Percentiles rank a stretch among this genome's conserved stretches.
Evolutionary conservation across 2,888 invertebrate genomes (phyloP).

Genomic region (Himalopsyche anomala): DNA sequence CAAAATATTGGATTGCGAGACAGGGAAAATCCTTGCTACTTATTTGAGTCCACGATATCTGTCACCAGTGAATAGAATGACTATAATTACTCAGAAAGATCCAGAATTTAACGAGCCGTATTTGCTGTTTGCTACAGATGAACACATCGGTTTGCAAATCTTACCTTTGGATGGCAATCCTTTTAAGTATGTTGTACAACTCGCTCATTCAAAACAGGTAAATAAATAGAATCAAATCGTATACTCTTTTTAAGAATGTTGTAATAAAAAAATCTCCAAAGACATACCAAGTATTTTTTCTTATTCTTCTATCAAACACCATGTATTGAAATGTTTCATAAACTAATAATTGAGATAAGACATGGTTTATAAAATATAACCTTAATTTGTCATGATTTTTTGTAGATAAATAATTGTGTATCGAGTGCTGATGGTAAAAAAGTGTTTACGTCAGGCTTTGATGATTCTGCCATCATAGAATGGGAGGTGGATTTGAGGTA

Average conservation of each 20-base stretch:
- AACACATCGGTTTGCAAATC: conserved; percentile 82
- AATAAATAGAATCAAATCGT: conserved; percentile 47
- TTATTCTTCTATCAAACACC: too few species aligned
- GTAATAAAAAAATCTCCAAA: neutral
- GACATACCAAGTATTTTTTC: neutral
- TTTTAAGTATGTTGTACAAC: conserved; percentile 79
- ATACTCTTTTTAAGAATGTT: neutral
- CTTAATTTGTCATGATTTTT: neutral
- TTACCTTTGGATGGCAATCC: conserved; percentile 87
- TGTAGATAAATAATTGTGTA: conserved; percentile 51
- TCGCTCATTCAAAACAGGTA: conserved; percentile 83
- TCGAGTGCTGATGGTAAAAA: conserved; percentile 71
- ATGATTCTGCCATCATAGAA: conserved; percentile 76
- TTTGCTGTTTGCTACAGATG: conserved; percentile 80
- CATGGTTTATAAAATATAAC: too few species aligned
- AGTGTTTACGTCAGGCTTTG: conserved; percentile 77
- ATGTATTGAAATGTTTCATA: too few species aligned
- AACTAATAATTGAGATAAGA: too few species aligned
- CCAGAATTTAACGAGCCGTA: conserved; percentile 71
- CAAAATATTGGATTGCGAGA: conserved; percentile 80
- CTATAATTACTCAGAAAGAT: conserved; percentile 70
- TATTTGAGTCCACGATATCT: conserved; percentile 83
- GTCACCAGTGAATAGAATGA: conserved; percentile 76
- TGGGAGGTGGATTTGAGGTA: conserved; percentile 78
- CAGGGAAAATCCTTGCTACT: conserved; percentile 81